Evolutionary conservation across 2,888 invertebrate species (phyloP), one percentile per base, ranked within the genome.

Genomic region (Cephalotes varians): DNA sequence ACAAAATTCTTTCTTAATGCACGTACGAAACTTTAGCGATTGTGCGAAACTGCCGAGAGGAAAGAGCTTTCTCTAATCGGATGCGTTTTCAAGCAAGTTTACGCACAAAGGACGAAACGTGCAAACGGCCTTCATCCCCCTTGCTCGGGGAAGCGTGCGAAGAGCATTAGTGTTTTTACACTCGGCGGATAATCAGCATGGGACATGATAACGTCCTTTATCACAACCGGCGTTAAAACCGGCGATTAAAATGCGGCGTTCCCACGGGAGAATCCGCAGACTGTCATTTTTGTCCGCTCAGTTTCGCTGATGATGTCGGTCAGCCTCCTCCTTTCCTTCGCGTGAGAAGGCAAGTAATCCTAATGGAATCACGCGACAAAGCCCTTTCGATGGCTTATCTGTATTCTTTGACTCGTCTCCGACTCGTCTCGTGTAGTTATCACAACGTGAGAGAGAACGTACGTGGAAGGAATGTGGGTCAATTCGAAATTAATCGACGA

Each of bases 221-320:
- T 85, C 79, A 67, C 79, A 74, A 64, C 2, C 82, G 34, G 79
- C 54, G 60, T 21, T 69, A 84, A 82, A 85, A 40, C 10, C 40
- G 40, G 12, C 12, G 58, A 65, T n/a, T n/a, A n/a, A n/a, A n/a
- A n/a, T n/a, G 49, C 79, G 79, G 56, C 76, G 49, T 82, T 67
- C 56, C 62, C 79, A 37, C 25, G 76, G 47, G 69, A 69, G 58
- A 40, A 80, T 85, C 82, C 80, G 51, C 44, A 64, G 65, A 71
- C 67, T 72, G 77, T 81, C 80, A 81, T 77, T 81, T 85, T 85
- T 69, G 37, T 44, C 67, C 54, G 54, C 77, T 47, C 58, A 65
- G 81, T 83, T 85, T 80, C 51, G 73, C 77, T 84, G 85, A 83
- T 85, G 85, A 67, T 18, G 31, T 44, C 74, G 76, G 56, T 62